Percentiles rank a stretch among this genome's conserved stretches.
These are phyloP conservation scores for Metalampra italica DNA, from an alignment of 2,888 invertebrate species.

Conservation along the genomic window DNA sequence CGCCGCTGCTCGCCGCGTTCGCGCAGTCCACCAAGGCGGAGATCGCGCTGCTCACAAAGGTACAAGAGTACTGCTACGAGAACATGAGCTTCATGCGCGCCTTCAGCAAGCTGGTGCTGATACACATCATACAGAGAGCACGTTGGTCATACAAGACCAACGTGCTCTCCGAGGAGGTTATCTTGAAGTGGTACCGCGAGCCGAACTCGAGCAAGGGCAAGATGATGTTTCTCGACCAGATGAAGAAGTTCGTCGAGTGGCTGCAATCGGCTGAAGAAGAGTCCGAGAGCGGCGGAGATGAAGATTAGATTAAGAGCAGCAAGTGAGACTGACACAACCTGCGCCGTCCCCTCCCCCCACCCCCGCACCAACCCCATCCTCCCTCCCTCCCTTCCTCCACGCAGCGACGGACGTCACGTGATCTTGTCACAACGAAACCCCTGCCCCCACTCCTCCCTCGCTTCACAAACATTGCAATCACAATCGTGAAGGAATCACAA, in stretches of 20 bases:
- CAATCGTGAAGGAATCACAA: too few relatives aligned
- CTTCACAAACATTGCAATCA: too few relatives aligned
- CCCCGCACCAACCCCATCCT: constrained; percentile 1
- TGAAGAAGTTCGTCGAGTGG: constrained; percentile 99
- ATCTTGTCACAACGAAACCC: too few relatives aligned
- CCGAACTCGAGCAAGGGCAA: constrained; percentile 95
- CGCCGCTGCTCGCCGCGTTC: constrained; percentile 91
- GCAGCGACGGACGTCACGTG: neutral
- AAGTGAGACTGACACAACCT: constrained; percentile 67
- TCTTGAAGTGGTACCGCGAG: constrained; percentile 97
- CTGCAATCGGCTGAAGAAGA: constrained; percentile 96
- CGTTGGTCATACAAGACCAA: constrained; percentile 99
- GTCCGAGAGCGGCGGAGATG: constrained; percentile 76
- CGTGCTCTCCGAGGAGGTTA: constrained; percentile 93
- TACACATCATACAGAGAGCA: too few relatives aligned
- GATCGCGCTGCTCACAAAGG: constrained; percentile 90
- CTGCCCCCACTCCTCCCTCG: too few relatives aligned
- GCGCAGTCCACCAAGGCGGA: constrained; percentile 92
- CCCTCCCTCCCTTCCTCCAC: constrained; percentile 7
- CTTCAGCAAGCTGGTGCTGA: constrained; percentile 97
- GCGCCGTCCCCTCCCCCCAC: constrained; percentile 26
- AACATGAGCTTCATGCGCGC: constrained; percentile 99
- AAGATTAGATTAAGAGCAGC: constrained; percentile 75
- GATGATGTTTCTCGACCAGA: constrained; percentile 98
- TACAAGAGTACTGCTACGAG: constrained; percentile 98